Conservation (phyloP, 2,113 vertebrate species). For the Sander lucioperca region DNA sequence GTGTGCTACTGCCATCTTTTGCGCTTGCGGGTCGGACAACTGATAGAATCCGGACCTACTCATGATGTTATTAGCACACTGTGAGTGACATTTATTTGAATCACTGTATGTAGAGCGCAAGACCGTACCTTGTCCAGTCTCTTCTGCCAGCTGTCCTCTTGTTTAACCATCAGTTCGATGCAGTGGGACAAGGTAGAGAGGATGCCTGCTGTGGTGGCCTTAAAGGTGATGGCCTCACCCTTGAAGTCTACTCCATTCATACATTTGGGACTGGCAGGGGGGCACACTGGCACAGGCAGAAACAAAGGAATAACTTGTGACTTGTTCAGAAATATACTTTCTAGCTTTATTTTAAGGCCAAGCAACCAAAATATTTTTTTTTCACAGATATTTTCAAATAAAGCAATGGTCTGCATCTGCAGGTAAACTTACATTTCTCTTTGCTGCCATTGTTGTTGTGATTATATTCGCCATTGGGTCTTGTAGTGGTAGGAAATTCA, state of each 20-base stretch:
- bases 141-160: conserved; percentile 98
- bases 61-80: background rate
- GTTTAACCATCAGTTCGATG: conserved; percentile 98
- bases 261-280: conserved; percentile 89
- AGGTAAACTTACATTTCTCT: conserved; percentile 92
- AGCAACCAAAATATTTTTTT: background rate
- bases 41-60: too few species aligned
- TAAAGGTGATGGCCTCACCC: conserved; percentile 99
- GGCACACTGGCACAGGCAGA: conserved; percentile 86
- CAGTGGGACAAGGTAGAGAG: conserved; percentile 97
- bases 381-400: background rate
- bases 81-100: background rate
- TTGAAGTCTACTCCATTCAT: conserved; percentile 98
- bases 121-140: conserved; percentile 93
- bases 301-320: background rate
- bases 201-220: conserved; percentile 98
- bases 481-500: conserved; percentile 88
- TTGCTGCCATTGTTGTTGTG: conserved; percentile 94
- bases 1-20: too few species aligned
- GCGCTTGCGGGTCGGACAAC: too few species aligned
- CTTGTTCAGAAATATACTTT: background rate
- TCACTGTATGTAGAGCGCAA: background rate
- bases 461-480: conserved; percentile 90
- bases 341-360: background rate
- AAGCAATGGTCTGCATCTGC: background rate